phyloP scores from a whole-genome alignment of 2,888 invertebrate species.

The Pristionchus japonicus region DNA sequence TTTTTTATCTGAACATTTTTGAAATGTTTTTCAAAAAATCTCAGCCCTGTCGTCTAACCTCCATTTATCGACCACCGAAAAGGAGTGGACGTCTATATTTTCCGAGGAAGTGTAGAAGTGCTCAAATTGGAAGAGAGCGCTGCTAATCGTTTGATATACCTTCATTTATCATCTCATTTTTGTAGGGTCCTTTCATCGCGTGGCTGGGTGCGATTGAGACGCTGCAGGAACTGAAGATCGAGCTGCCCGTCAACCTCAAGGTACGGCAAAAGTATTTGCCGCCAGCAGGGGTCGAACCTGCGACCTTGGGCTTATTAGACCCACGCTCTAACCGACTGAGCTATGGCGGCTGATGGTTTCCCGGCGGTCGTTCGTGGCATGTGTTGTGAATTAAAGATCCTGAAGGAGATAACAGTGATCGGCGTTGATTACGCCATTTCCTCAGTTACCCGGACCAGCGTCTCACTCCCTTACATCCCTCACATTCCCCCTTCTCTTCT shows the following conservation, averaged over 20 bases:
- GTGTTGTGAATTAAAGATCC: no score
- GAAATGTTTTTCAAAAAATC: no score
- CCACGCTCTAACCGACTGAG: slow-evolving; percentile 56
- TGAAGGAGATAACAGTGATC: no score
- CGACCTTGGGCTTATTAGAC: slow-evolving; percentile 55
- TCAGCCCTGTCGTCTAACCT: background rate
- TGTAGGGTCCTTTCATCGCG: slow-evolving; percentile 88
- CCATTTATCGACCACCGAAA: no score
- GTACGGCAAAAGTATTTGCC: slow-evolving; percentile 56
- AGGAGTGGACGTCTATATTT: no score
- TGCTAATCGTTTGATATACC: no score
- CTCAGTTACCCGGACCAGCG: no score
- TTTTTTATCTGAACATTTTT: background rate
- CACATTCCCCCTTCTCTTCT: background rate
- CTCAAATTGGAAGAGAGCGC: background rate
- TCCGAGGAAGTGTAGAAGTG: no score
- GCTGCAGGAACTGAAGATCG: slow-evolving; percentile 83
- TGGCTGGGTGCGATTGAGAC: slow-evolving; percentile 96
- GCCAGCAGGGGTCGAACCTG: slow-evolving; percentile 56
- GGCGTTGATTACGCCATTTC: no score
- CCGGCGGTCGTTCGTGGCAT: no score
- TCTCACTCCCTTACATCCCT: no score
- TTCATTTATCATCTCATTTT: no score
- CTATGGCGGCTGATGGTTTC: slow-evolving; percentile 50
- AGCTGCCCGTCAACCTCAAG: slow-evolving; percentile 82